Evolutionary conservation across 1,140 invertebrate species (phyloP).

Genomic region (Ceratoteleas bidentatus): DNA sequence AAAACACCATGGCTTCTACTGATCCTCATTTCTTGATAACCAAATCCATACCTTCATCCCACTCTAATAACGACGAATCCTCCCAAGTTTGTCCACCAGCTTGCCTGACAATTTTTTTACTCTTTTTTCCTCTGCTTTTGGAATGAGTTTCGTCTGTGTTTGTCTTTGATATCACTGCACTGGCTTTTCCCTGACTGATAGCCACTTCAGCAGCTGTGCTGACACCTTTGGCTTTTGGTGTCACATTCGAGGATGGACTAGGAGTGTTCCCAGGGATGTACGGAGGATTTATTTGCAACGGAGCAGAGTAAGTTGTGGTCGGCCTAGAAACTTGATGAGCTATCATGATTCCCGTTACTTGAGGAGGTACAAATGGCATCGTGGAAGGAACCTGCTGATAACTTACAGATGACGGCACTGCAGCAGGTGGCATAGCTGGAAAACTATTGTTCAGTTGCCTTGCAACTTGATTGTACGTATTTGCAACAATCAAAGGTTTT

Average conservation of each 20-base stretch:
- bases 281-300: background rate
- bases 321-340: background rate
- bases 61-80: background rate
- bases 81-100: conserved; percentile 1
- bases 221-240: background rate
- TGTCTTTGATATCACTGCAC: background rate
- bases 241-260: background rate
- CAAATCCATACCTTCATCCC: conserved; percentile 6
- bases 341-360: conserved; percentile 1
- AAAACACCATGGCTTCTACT: too few species aligned
- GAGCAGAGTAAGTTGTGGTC: background rate
- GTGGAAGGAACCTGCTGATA: background rate
- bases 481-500: background rate
- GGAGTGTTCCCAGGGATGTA: background rate
- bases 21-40: too few species aligned
- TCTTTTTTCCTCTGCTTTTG: background rate
- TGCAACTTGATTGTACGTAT: background rate
- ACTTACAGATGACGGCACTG: background rate
- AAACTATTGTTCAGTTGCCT: background rate
- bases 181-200: background rate
- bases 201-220: background rate
- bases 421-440: background rate
- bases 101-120: background rate
- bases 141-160: background rate
- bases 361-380: background rate